Base-by-base conservation (phyloP, 2,113 vertebrate genomes). In the Semnopithecus entellus region DNA sequence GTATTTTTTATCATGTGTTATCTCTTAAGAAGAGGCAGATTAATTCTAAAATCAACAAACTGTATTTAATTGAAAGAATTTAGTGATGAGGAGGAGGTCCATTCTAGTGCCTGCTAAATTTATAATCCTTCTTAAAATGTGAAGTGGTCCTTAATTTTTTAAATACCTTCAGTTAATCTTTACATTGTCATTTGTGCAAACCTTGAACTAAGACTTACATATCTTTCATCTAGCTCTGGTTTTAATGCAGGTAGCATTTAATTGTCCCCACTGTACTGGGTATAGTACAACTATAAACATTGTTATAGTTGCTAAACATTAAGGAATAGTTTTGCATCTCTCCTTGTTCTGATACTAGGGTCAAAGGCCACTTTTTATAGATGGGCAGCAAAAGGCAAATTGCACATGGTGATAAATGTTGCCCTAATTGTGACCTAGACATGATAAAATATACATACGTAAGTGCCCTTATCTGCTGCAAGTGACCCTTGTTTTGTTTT, bases 401-500 rank as follows among this genome's bases (percentile, higher is more conserved):
- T 32, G 70, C 30, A 48, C 32, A 8, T n/a, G 70, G 25, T 48
- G 30, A 9, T 27, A 66, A 57, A 25, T 57, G 35, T 25, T 20
- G 20, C 16, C 45, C 66, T 91, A 13, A 90, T 40, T 86, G 72
- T 89, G 45, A 61, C 57, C 81, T 22, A 95, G 90, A 94, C 10
- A 8, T 66, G 32, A 48, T 23, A 88, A 94, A 64, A 55, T 68
- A 35, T 82, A 9, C 27, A 30, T 38, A 84, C 72, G 17, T 43
- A n/a, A 40, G 0, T 85, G 68, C 73, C 73, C 17, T 85, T 38
- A 30, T 45, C 85, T 95, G 75, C 92, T 23, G 13, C 40, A 68
- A 97, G 68, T 98, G 93, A 98, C 96, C 48, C 40, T 96, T 94
- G 88, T 96, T 88, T 57, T 96, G 61, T 86, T 68, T 93, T 57